A percentile compares a stretch with the other conserved stretches of the same genome.
phyloP scores from a whole-genome alignment of 1,140 invertebrate species.

The Thaumetopoea pityocampa region DNA sequence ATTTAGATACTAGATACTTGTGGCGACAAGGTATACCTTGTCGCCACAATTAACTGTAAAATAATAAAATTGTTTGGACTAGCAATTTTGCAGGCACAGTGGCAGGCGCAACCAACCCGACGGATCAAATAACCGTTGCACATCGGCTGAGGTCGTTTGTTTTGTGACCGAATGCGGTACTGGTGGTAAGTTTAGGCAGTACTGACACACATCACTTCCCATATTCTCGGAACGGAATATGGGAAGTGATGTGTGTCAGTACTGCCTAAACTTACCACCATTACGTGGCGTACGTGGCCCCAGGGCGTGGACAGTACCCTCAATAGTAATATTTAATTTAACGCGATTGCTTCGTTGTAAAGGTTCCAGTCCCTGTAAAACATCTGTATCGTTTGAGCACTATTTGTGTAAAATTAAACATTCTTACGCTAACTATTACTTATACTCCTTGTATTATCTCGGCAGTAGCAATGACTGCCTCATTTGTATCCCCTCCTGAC shows the following conservation, averaged over 20 bases:
- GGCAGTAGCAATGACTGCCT: slow-evolving; percentile 31
- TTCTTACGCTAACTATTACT: slow-evolving; percentile 16
- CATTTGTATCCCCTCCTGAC: slow-evolving; percentile 24
- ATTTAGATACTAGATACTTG: no score
- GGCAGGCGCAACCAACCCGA: slow-evolving; percentile 5
- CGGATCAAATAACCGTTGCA: slow-evolving; percentile 10
- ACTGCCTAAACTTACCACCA: slow-evolving; percentile 2
- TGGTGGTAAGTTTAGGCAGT: slow-evolving; percentile 2
- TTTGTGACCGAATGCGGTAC: slow-evolving; percentile 1
- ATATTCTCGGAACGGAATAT: slow-evolving; percentile 14
- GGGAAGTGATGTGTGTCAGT: slow-evolving; percentile 1
- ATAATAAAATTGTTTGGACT: no score
- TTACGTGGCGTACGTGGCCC: slow-evolving; percentile 1
- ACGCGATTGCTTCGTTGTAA: slow-evolving; percentile 11
- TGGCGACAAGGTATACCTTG: no score
- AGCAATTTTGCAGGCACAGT: neutral
- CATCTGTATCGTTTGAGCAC: slow-evolving; percentile 17
- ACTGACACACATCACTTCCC: slow-evolving; percentile 1
- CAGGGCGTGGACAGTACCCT: slow-evolving; percentile 5
- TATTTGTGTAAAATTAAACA: slow-evolving; percentile 28
- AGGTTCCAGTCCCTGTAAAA: slow-evolving; percentile 15
- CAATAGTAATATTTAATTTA: slow-evolving; percentile 6
- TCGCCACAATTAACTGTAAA: no score
- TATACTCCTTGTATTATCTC: slow-evolving; percentile 6
- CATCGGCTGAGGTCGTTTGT: slow-evolving; percentile 4